Percentiles rank a stretch among this genome's conserved stretches.
Conservation (phyloP, 2,797 vertebrate genomes). For the Anas bernieri region DNA sequence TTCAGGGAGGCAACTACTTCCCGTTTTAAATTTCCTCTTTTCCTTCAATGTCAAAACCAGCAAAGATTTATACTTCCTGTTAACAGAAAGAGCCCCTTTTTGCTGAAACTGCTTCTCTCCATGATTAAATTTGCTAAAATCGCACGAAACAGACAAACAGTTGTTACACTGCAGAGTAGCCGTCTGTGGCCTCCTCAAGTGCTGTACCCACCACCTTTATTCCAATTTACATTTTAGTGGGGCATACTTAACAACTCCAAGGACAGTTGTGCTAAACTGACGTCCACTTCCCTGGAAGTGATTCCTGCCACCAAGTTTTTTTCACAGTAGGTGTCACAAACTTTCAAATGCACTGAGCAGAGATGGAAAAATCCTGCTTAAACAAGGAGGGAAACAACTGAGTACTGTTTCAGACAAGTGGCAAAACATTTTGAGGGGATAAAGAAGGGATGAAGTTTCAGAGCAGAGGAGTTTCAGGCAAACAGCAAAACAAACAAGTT, state of each 20-base stretch:
- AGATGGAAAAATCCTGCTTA: not conserved
- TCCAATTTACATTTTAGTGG: rapidly evolving
- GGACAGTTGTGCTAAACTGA: not conserved
- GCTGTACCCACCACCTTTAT: too few species aligned
- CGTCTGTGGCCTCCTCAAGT: rapidly evolving
- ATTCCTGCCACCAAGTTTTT: not conserved
- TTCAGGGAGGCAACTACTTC: not conserved
- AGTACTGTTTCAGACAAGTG: not conserved
- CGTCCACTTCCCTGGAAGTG: not conserved
- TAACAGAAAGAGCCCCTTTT: not conserved
- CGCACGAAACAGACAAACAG: too few species aligned
- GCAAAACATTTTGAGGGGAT: not conserved
- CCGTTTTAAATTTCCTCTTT: not conserved
- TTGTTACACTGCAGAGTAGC: not conserved
- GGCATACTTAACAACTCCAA: not conserved
- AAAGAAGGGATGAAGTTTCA: too few species aligned
- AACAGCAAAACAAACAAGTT: too few species aligned
- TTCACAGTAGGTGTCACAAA: not conserved
- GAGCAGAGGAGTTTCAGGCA: too few species aligned
- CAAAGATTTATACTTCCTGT: rapidly evolving
- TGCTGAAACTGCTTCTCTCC: not conserved
- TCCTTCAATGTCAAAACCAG: not conserved
- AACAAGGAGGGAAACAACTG: not conserved
- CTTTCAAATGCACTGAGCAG: rapidly evolving
- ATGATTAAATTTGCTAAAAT: rapidly evolving